Percentiles rank a stretch among this genome's conserved stretches.
Conservation (phyloP, 2,888 invertebrate species). For the Ceriagrion tenellum region DNA sequence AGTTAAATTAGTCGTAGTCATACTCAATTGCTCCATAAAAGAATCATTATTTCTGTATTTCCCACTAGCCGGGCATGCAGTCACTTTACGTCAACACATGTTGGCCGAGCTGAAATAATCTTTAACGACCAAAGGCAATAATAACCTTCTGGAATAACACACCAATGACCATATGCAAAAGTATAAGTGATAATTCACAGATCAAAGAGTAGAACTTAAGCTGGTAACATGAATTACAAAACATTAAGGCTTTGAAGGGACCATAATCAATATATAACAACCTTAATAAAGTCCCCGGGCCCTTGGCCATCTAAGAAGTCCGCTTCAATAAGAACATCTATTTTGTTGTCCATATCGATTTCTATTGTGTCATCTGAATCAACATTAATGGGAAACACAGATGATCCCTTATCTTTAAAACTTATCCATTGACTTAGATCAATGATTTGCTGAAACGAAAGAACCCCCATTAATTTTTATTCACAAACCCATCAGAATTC, state of each 20-base stretch:
- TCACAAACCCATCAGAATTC: neutral
- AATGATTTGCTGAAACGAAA: conserved; percentile 77
- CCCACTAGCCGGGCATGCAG: too few relatives aligned
- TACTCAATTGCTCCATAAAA: too few relatives aligned
- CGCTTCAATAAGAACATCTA: conserved; percentile 77
- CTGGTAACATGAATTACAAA: neutral
- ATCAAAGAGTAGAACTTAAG: too few relatives aligned
- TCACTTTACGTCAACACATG: too few relatives aligned
- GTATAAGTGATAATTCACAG: too few relatives aligned
- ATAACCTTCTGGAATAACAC: too few relatives aligned
- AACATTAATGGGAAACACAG: conserved; percentile 46
- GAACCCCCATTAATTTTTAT: neutral
- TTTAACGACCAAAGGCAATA: too few relatives aligned
- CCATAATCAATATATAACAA: neutral
- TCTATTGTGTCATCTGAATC: neutral
- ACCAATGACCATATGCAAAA: too few relatives aligned
- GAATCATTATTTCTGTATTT: too few relatives aligned
- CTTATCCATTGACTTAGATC: conserved; percentile 78
- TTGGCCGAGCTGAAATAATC: too few relatives aligned
- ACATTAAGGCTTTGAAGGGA: neutral
- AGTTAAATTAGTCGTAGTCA: too few relatives aligned
- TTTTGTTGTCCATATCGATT: conserved; percentile 28
- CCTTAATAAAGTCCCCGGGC: conserved; percentile 44
- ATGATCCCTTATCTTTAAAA: conserved; percentile 76
- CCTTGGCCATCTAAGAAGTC: conserved; percentile 69